phyloP scores from a whole-genome alignment of 2,888 invertebrate genomes.

The Tryphoninae sp. region DNA sequence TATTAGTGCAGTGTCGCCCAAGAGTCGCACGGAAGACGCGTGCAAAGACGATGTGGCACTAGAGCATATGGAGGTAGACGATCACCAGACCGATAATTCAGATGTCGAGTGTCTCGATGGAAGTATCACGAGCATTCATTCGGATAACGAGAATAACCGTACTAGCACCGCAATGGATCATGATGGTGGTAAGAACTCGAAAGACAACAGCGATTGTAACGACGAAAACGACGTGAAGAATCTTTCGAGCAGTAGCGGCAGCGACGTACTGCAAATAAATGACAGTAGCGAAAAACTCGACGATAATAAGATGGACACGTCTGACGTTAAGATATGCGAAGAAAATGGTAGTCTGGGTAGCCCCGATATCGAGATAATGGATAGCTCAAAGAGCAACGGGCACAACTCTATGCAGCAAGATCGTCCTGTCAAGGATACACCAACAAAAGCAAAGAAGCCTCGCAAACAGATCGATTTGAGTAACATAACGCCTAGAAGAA shows the following conservation, averaged over 20 bases:
- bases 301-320: constrained; percentile 70
- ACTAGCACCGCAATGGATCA: neutral
- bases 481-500: constrained; percentile 82
- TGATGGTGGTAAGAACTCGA: neutral
- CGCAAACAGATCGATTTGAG: constrained; percentile 76
- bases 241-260: constrained; percentile 65
- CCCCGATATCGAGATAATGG: constrained; percentile 79
- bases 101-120: constrained; percentile 80
- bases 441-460: constrained; percentile 74
- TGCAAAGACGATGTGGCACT: constrained; percentile 77
- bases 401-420: constrained; percentile 70
- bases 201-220: constrained; percentile 75
- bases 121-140: constrained; percentile 69
- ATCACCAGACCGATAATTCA: constrained; percentile 74
- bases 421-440: constrained; percentile 65
- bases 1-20: constrained; percentile 77
- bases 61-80: constrained; percentile 78
- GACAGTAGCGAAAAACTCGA: constrained; percentile 70
- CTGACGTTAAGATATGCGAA: constrained; percentile 76
- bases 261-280: constrained; percentile 68
- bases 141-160: constrained; percentile 62
- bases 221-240: constrained; percentile 79
- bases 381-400: constrained; percentile 74
- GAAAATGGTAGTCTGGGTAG: constrained; percentile 79
- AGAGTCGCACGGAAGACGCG: constrained; percentile 66